Base-by-base conservation (phyloP, 2,888 invertebrate species). In the Embidobia sp. region DNA sequence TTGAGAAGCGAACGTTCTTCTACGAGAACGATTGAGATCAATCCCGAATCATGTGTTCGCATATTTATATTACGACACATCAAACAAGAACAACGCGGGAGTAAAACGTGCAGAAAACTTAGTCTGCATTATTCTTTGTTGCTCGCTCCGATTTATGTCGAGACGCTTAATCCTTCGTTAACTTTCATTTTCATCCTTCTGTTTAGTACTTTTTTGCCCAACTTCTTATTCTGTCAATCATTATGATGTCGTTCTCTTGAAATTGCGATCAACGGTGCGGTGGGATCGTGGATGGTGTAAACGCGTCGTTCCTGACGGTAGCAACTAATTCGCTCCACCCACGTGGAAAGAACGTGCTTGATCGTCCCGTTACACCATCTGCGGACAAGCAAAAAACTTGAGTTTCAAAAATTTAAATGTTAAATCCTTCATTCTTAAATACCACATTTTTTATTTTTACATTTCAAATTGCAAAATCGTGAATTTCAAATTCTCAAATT, bases 251-350 rank as follows among this genome's bases (percentile, higher is more conserved):
- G 49, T 55, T 63, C 63, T 49, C 57, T 40, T 26, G 53, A 67
- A 67, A 61, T 67, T 22, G 61, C 55, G 37, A 70, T 40, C 59
- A 27, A 40, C 44, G 16, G 13, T 7, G 46, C 35, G 11, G 46
- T 11, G 15, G 29, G 51, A 69, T 51, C 73, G 53, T 42, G 63
- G 49, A 55, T 67, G 66, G 66, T 53, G 79, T 73, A 80, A 82
- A 83, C 81, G 79, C 81, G 81, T 80, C 81, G 82, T 80, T 82
- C 83, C 81, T 82, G 82, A 82, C 81, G 79, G 80, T 81, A 67
- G 80, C 80, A 57, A 74, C 79, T 79, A 79, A 82, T 77, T 78
- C 80, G 80, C 82, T 82, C 83, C 83, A n/a, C n/a, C n/a, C n/a
- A n/a, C n/a, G n/a, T n/a, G n/a, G n/a, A n/a, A n/a, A n/a, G n/a